phyloP scores from a whole-genome alignment of 1,140 invertebrate species.

The Mizuhopecten yessoensis region DNA sequence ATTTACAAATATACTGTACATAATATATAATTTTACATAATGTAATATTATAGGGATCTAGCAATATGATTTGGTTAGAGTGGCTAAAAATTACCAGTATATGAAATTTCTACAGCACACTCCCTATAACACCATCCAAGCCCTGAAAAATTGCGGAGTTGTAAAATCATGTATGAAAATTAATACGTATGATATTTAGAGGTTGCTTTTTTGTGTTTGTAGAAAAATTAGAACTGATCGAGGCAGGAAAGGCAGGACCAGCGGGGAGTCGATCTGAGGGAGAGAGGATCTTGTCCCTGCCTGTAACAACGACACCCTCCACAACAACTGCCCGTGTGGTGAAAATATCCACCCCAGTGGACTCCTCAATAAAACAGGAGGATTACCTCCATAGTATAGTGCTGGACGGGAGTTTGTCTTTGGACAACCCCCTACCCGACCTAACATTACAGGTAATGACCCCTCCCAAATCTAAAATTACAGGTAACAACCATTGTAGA shows the following conservation, averaged over 20 bases:
- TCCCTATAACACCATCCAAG: too few relatives aligned
- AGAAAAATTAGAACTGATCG: slow-evolving; percentile 79
- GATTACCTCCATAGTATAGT: slow-evolving; percentile 45
- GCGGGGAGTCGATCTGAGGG: slow-evolving; percentile 57
- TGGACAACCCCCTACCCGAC: slow-evolving; percentile 70
- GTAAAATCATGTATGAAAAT: too few relatives aligned
- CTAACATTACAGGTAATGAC: slow-evolving; percentile 73
- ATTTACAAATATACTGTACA: too few relatives aligned
- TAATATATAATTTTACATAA: too few relatives aligned
- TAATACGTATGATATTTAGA: too few relatives aligned
- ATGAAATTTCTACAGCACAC: too few relatives aligned
- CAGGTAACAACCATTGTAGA: too few relatives aligned
- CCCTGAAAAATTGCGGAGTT: too few relatives aligned
- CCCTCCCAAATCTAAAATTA: too few relatives aligned
- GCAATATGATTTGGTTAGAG: too few relatives aligned
- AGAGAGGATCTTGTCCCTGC: slow-evolving; percentile 53
- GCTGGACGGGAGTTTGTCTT: slow-evolving; percentile 59
- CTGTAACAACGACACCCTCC: not conserved
- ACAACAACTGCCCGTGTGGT: slow-evolving; percentile 44
- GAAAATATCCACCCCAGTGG: slow-evolving; percentile 15
- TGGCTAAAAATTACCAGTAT: too few relatives aligned
- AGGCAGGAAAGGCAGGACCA: slow-evolving; percentile 77
- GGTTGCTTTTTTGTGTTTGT: slow-evolving; percentile 52
- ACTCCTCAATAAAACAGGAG: slow-evolving; percentile 13
- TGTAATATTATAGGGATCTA: too few relatives aligned